These are phyloP conservation scores for Metopia argyrocephala DNA, from an alignment of 2,888 invertebrate species.

Conservation along the genomic window DNA sequence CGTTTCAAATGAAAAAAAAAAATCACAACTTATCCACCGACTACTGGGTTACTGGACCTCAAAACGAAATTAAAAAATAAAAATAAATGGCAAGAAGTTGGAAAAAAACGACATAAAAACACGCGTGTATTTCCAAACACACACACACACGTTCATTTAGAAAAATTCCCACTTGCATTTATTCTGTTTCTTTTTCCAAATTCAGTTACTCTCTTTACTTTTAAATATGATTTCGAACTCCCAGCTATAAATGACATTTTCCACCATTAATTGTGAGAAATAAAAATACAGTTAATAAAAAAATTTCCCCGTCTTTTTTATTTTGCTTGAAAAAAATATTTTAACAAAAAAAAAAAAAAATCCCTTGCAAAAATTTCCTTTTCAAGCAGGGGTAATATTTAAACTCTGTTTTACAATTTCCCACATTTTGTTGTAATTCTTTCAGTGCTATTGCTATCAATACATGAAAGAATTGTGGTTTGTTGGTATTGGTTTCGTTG, in stretches of 20 bases:
- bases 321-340: conserved; percentile 32
- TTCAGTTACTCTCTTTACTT: not conserved
- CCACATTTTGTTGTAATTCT: not conserved
- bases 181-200: no score
- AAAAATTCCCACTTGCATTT: not conserved
- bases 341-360: conserved; percentile 1
- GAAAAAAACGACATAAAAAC: not conserved
- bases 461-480: conserved; percentile 75
- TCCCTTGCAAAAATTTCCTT: not conserved
- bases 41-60: conserved; percentile 57
- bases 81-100: conserved; percentile 6
- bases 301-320: not conserved
- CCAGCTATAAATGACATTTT: not conserved
- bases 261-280: not conserved
- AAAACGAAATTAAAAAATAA: conserved; percentile 1
- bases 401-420: no score
- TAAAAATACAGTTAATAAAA: not conserved
- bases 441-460: conserved; percentile 47
- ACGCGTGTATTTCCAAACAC: conserved; percentile 23
- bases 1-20: not conserved
- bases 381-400: conserved; percentile 50
- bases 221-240: conserved; percentile 2
- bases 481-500: conserved; percentile 71
- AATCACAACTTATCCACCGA: conserved; percentile 36
- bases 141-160: conserved; percentile 5